phyloP scores from a whole-genome alignment of 2,888 invertebrate species.

The Drosophila anceps region DNA sequence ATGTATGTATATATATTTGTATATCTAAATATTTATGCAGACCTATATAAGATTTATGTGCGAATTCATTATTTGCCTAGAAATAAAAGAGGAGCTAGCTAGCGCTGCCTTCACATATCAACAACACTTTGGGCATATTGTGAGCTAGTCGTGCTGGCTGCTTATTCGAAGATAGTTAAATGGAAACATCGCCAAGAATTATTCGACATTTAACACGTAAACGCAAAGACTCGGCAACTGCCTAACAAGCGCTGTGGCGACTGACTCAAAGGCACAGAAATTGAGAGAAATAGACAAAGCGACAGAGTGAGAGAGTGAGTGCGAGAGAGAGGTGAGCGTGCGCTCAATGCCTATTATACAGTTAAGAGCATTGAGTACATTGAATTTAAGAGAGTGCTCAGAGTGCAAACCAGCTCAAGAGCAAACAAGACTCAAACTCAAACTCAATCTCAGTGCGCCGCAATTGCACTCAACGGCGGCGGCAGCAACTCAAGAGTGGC shows the following conservation, averaged over 20 bases:
- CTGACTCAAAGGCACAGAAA: conserved; percentile 15
- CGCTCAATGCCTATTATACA: not conserved
- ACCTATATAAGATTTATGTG: conserved; percentile 10
- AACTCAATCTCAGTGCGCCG: not conserved
- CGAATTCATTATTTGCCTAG: conserved; percentile 4
- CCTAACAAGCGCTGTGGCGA: not conserved
- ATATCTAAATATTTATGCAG: not conserved
- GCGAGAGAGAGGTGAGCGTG: conserved; percentile 12
- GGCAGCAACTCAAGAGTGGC: not conserved
- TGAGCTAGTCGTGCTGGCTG: not conserved
- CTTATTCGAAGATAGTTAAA: not conserved
- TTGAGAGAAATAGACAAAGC: not conserved
- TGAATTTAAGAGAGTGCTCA: conserved; percentile 28
- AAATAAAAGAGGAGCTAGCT: not conserved
- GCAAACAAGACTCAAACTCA: conserved; percentile 1
- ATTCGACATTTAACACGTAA: conserved; percentile 6
- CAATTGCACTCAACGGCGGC: not conserved
- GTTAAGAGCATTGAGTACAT: conserved; percentile 44
- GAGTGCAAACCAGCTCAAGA: conserved; percentile 38
- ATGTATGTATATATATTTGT: no score
- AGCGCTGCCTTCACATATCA: not conserved
- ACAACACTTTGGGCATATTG: not conserved
- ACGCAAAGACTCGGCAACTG: not conserved
- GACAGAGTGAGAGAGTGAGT: not conserved
- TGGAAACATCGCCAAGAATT: conserved; percentile 9